Conservation (phyloP, 2,113 vertebrate genomes). For the human (Homo sapiens) region DNA sequence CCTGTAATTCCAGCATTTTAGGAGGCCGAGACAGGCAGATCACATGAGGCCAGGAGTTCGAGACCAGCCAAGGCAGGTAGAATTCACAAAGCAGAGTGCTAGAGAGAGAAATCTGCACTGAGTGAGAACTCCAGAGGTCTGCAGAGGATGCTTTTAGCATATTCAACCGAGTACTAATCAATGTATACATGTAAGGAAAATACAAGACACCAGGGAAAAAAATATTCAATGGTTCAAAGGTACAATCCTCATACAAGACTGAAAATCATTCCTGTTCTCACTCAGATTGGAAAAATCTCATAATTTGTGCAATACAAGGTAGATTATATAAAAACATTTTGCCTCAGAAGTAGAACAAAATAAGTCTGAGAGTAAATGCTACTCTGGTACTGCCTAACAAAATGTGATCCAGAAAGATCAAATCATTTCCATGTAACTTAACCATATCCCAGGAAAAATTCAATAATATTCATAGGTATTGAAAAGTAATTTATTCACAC, state of each 20-base stretch:
- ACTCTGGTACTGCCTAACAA: neutral
- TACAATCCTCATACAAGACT: neutral
- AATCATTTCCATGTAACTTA: constrained; percentile 5
- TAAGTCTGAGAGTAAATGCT: neutral
- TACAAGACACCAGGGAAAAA: neutral
- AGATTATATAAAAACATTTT: neutral
- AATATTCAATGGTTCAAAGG: neutral
- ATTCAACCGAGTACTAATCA: neutral
- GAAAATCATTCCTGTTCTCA: neutral
- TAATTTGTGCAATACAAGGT: neutral
- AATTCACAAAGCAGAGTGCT: neutral
- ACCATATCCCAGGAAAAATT: neutral
- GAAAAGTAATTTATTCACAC: neutral
- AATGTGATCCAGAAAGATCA: constrained; percentile 3
- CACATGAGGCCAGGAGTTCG: neutral
- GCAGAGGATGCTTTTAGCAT: neutral
- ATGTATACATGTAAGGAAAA: neutral
- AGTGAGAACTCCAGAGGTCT: neutral
- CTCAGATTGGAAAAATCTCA: neutral
- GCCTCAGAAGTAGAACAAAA: neutral
- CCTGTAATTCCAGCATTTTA: too few species aligned
- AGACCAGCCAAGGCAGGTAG: neutral
- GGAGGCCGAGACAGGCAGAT: too few species aligned
- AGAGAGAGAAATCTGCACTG: neutral
- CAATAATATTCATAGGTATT: neutral